These are phyloP conservation scores for Megaceryle maxima DNA, from an alignment of 2,113 vertebrate species.

Conservation along the genomic window DNA sequence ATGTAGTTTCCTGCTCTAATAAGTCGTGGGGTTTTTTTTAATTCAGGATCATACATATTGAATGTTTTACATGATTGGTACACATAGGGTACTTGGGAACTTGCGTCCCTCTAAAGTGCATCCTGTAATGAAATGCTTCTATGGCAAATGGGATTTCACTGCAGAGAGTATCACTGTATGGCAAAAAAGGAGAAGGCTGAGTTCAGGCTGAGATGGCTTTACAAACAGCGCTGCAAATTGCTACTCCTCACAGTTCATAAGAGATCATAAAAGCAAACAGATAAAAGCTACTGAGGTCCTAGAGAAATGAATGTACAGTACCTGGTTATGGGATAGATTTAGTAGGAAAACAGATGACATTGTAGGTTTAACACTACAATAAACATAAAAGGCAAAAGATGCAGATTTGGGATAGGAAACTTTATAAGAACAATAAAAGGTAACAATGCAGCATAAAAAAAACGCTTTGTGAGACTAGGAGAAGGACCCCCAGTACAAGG, in stretches of 20 bases:
- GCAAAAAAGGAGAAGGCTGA: constrained; percentile 45
- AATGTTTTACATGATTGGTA: constrained; percentile 36
- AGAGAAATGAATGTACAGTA: constrained; percentile 65
- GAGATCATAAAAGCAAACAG: constrained; percentile 71
- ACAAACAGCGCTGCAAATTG: constrained; percentile 68
- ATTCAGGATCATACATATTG: constrained; percentile 44
- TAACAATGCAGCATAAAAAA: constrained; percentile 29
- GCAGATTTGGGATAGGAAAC: constrained; percentile 57
- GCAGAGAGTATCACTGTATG: background rate
- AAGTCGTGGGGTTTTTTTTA: constrained; percentile 13
- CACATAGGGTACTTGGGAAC: background rate
- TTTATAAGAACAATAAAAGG: constrained; percentile 54
- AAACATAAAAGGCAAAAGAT: constrained; percentile 61
- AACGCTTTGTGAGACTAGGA: background rate
- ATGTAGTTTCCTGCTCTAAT: background rate
- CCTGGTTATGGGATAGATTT: constrained; percentile 69
- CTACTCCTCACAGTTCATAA: constrained; percentile 70
- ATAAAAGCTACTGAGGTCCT: constrained; percentile 68
- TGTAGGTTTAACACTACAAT: constrained; percentile 42
- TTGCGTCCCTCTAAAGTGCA: constrained; percentile 39
- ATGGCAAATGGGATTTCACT: constrained; percentile 44
- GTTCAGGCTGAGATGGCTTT: constrained; percentile 63
- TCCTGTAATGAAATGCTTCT: constrained; percentile 52
- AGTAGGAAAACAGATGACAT: constrained; percentile 21
- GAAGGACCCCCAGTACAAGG: background rate